Evolutionary conservation across 2,888 invertebrate genomes (phyloP).

Genomic region (Torymus tubicola): DNA sequence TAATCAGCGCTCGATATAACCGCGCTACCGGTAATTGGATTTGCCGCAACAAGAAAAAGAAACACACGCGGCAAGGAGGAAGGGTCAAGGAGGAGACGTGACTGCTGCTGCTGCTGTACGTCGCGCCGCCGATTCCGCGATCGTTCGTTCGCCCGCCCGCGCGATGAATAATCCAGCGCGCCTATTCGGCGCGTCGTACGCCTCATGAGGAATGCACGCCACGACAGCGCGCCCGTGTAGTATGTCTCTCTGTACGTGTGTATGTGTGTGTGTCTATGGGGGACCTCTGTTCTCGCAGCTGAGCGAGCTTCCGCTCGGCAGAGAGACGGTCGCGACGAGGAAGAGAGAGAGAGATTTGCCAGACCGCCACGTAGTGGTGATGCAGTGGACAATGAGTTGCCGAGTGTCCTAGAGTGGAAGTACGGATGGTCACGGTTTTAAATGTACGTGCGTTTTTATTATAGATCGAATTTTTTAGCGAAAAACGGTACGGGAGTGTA

Average conservation of each 20-base stretch:
- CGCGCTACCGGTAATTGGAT: background rate
- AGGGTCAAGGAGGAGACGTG: background rate
- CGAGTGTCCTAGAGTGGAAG: too few relatives aligned
- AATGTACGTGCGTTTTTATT: too few relatives aligned
- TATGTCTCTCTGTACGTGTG: background rate
- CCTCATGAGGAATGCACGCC: slow-evolving; percentile 42
- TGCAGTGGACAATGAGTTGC: too few relatives aligned
- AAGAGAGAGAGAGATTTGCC: too few relatives aligned
- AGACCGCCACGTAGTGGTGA: too few relatives aligned
- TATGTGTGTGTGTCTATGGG: background rate
- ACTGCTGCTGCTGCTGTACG: too few relatives aligned
- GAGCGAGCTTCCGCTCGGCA: slow-evolving; percentile 7
- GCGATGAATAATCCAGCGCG: slow-evolving; percentile 36
- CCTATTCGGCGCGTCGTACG: background rate
- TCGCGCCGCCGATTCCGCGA: background rate
- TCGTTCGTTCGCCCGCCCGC: background rate
- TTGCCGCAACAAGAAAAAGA: background rate
- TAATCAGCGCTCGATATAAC: slow-evolving; percentile 12
- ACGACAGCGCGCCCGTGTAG: background rate
- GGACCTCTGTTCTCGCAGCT: background rate
- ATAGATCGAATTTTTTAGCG: too few relatives aligned
- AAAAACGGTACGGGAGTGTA: too few relatives aligned
- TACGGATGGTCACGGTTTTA: too few relatives aligned
- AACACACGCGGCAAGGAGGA: background rate
- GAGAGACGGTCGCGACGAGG: too few relatives aligned